Percentiles rank a stretch among this genome's conserved stretches.
Evolutionary conservation across 2,113 vertebrate species (phyloP).

Genomic region (Lasiurus cinereus): DNA sequence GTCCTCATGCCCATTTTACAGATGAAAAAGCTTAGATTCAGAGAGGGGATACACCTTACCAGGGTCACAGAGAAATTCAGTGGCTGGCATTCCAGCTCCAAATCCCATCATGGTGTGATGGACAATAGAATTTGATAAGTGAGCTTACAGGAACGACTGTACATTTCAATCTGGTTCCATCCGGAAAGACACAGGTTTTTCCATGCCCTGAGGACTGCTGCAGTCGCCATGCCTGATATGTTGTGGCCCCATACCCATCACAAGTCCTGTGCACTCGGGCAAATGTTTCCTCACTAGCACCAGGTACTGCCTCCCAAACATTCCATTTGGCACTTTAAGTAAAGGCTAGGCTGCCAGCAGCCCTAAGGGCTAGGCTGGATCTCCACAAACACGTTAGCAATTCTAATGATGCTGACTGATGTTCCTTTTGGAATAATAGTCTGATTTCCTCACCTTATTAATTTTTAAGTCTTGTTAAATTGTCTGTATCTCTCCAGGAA

Average conservation of each 20-base stretch:
- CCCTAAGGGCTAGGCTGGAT: neutral
- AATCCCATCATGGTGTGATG: neutral
- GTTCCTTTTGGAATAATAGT: neutral
- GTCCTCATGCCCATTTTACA: neutral
- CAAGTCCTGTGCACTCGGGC: neutral
- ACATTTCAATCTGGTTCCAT: neutral
- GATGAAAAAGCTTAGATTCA: neutral
- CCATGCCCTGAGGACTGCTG: neutral
- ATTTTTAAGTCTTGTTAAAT: conserved; percentile 3
- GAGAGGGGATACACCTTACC: neutral
- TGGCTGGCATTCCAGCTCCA: neutral
- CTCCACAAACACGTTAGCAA: neutral
- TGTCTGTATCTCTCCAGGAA: neutral
- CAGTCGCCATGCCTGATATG: neutral
- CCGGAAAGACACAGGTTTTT: neutral
- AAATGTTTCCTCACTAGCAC: neutral
- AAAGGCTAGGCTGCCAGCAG: neutral
- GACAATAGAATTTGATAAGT: neutral
- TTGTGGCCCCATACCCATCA: neutral
- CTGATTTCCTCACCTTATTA: neutral
- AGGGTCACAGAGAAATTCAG: neutral
- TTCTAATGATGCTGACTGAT: neutral
- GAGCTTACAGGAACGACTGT: neutral
- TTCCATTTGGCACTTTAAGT: neutral
- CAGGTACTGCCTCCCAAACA: neutral